Percentiles rank a stretch among this genome's conserved stretches.
Conservation (phyloP, 2,888 invertebrate species). For the Andrena marginata region DNA sequence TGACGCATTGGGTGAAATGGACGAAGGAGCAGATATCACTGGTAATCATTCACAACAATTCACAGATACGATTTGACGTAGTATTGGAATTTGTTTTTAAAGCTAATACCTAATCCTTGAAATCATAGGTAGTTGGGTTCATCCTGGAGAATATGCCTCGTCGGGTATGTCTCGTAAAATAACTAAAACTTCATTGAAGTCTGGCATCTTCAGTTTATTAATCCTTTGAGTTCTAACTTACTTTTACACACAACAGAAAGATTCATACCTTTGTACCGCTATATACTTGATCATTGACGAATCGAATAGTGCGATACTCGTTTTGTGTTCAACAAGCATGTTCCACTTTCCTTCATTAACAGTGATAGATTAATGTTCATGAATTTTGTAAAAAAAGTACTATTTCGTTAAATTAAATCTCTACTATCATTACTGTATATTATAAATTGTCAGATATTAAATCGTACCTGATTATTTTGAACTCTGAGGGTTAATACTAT, state of each 20-base stretch:
- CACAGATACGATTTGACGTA: neutral
- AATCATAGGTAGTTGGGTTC: conserved; percentile 95
- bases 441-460: neutral
- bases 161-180: conserved; percentile 91
- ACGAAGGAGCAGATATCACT: conserved; percentile 96
- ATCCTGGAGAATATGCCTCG: conserved; percentile 99
- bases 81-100: conserved; percentile 8
- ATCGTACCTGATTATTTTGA: conserved; percentile 3
- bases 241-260: neutral
- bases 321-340: conserved; percentile 39
- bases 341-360: conserved; percentile 27
- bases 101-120: conserved; percentile 51
- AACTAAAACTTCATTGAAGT: conserved; percentile 56
- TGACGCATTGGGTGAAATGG: conserved; percentile 93
- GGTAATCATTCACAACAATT: conserved; percentile 87
- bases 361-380: conserved; percentile 9
- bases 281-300: conserved; percentile 11
- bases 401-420: neutral
- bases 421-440: neutral
- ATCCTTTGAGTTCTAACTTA: conserved; percentile 46
- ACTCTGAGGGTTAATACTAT: conserved; percentile 49
- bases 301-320: conserved; percentile 28
- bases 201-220: conserved; percentile 54
- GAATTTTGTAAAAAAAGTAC: conserved; percentile 7
- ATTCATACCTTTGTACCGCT: neutral